Evolutionary conservation across 2,888 invertebrate species (phyloP), one percentile per base, ranked within the genome.

Genomic region (Nowickia ferox): DNA sequence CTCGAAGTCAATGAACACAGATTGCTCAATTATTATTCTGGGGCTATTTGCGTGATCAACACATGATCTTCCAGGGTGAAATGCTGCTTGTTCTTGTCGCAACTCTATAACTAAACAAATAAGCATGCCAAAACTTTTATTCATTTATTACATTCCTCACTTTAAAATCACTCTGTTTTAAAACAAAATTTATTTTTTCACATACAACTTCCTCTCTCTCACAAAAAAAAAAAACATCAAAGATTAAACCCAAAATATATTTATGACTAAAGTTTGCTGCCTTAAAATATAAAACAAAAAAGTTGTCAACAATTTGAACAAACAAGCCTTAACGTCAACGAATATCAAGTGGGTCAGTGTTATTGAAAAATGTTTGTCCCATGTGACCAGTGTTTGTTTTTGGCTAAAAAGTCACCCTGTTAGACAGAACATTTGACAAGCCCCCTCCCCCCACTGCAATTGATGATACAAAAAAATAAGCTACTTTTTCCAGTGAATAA

Each of bases 301-400:
- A 46, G 1, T 40, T 76, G 61, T 82, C 77, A 78, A 78, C 77
- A 71, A 17, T 72, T 83, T 79, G 42, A 59, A 61, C 71, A 83
- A 86, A 86, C 82, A 85, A 72, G 55, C 53, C 8, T 22, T 51
- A 66, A 71, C 53, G 80, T 13, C 48, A 30, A 48, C 57, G 46
- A 38, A 75, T 69, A 79, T 86, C 86, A 86, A 86, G 86, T 86
- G 86, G 86, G 86, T 86, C 86, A 86, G 86, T 86, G 79, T 79
- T 86, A 83, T 86, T 86, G 77, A 69, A 81, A 30, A 76, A 61
- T 71, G 71, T 55, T 65, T 75, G 46, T 86, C 77, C 79, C 79
- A 53, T 71, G 79, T 48, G 78, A 42, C 66, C 77, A 55, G 59
- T 68, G 71, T 66, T 71, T 81, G 63, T 74, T 17, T 66, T 53